A percentile compares a stretch with the other conserved stretches of the same genome.
Evolutionary conservation across 1,140 invertebrate genomes (phyloP).

Genomic region (Cydia fagiglandana): DNA sequence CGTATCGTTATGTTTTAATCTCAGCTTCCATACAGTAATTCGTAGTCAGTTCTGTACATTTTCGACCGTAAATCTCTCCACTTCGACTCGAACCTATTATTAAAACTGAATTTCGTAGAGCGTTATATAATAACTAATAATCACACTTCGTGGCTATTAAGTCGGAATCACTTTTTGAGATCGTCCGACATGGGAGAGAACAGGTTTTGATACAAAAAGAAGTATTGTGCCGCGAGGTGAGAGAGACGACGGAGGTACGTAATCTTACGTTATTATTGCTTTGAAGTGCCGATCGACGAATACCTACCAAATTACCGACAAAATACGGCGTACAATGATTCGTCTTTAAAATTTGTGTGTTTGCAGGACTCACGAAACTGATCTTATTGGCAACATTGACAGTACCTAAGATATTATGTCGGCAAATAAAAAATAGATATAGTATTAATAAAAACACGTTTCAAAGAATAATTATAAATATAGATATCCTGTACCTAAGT

Average conservation of each 20-base stretch:
- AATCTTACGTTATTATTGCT: conserved; percentile 72
- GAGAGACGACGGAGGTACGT: conserved; percentile 53
- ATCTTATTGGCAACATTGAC: not conserved
- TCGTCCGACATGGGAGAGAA: conserved; percentile 61
- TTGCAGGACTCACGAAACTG: conserved; percentile 10
- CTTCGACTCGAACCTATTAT: conserved; percentile 37
- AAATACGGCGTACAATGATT: conserved; percentile 30
- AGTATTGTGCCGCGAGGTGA: conserved; percentile 50
- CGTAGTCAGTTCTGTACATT: conserved; percentile 17
- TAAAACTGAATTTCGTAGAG: conserved; percentile 47
- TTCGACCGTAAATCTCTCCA: conserved; percentile 41
- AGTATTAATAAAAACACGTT: no score
- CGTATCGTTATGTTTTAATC: not conserved
- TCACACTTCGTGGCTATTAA: conserved; percentile 70
- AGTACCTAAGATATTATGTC: not conserved
- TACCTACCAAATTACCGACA: conserved; percentile 25
- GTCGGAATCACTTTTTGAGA: conserved; percentile 66
- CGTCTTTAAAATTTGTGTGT: not conserved
- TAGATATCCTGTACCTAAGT: no score
- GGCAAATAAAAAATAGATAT: not conserved
- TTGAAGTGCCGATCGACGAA: conserved; percentile 62
- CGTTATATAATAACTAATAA: conserved; percentile 68
- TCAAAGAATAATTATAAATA: no score
- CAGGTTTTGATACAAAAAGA: conserved; percentile 68
- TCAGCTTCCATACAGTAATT: conserved; percentile 25